phyloP scores from a whole-genome alignment of 2,888 invertebrate species.

The Caenorhabditis plicata region DNA sequence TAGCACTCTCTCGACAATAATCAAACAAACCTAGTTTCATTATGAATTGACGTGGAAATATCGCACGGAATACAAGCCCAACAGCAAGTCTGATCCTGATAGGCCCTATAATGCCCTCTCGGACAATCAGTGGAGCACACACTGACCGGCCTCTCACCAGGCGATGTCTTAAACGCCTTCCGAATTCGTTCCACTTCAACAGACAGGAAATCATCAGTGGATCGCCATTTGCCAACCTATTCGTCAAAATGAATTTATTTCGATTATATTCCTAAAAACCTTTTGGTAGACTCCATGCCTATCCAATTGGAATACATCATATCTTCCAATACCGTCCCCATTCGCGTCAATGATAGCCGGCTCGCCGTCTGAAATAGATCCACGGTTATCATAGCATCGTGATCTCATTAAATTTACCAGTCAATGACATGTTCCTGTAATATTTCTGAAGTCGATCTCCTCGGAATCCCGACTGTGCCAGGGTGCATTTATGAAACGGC shows the following conservation, averaged over 20 bases:
- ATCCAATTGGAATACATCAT: slow-evolving; percentile 75
- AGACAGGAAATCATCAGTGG: slow-evolving; percentile 45
- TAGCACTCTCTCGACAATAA: too few relatives aligned
- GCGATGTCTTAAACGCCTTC: slow-evolving; percentile 22
- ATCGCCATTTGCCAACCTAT: slow-evolving; percentile 50
- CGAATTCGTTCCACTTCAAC: slow-evolving; percentile 44
- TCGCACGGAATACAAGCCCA: slow-evolving; percentile 76
- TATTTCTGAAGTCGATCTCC: slow-evolving; percentile 73
- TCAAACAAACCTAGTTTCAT: slow-evolving; percentile 69
- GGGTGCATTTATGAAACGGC: slow-evolving; percentile 40
- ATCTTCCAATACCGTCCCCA: slow-evolving; percentile 75
- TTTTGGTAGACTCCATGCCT: slow-evolving; percentile 72
- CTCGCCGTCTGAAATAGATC: slow-evolving; percentile 67
- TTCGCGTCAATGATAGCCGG: slow-evolving; percentile 71
- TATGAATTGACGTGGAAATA: slow-evolving; percentile 72
- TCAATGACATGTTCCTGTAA: slow-evolving; percentile 73
- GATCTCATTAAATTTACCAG: slow-evolving; percentile 65
- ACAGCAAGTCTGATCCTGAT: slow-evolving; percentile 70
- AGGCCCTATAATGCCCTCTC: slow-evolving; percentile 70
- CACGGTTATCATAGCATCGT: background rate
- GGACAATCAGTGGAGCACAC: slow-evolving; percentile 74
- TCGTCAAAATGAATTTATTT: too few relatives aligned
- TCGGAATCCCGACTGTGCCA: slow-evolving; percentile 53
- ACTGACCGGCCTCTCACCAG: slow-evolving; percentile 70
- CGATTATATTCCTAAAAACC: too few relatives aligned